Percentiles rank a stretch among this genome's conserved stretches.
Evolutionary conservation across 2,797 vertebrate genomes (phyloP).

Genomic region (Cheracebus regulus): DNA sequence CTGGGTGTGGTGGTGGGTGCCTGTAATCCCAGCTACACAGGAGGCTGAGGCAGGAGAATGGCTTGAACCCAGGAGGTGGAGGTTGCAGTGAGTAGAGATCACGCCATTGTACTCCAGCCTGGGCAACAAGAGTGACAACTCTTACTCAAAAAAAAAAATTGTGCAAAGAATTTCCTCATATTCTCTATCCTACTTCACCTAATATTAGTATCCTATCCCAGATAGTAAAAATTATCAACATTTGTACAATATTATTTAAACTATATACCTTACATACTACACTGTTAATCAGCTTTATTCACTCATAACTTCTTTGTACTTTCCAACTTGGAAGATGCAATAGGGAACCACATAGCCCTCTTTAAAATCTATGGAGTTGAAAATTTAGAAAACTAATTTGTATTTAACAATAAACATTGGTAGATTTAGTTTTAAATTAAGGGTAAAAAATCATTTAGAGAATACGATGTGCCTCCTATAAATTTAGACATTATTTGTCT

Average conservation of each 20-base stretch:
- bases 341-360: background rate
- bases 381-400: background rate
- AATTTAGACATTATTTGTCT: background rate
- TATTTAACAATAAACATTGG: background rate
- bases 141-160: background rate
- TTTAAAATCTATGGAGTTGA: background rate
- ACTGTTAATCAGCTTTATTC: background rate
- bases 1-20: fast-evolving
- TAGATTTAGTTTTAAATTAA: background rate
- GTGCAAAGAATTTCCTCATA: background rate
- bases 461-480: background rate
- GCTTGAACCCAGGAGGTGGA: too few relatives aligned
- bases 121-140: too few relatives aligned
- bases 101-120: too few relatives aligned
- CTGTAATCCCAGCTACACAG: too few relatives aligned
- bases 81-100: too few relatives aligned
- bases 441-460: background rate
- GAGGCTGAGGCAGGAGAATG: too few relatives aligned
- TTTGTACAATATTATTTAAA: background rate
- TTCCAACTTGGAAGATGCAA: background rate
- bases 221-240: background rate
- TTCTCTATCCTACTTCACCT: background rate
- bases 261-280: background rate
- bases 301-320: background rate
- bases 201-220: background rate